Base-by-base conservation (phyloP, 2,113 vertebrate species). In the Sigmodon hispidus region DNA sequence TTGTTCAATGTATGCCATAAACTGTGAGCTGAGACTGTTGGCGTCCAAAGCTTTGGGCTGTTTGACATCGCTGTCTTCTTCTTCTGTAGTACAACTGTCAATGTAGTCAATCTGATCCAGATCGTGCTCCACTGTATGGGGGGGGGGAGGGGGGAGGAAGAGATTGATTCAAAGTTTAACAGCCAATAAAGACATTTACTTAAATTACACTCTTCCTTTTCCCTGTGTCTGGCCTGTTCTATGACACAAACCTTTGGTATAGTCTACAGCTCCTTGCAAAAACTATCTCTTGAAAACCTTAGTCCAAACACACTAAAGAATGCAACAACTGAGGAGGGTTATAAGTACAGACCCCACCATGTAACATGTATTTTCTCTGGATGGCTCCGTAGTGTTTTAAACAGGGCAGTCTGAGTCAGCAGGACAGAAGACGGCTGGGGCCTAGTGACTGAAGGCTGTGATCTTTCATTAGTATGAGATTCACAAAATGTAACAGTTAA, bases 101-200 rank as follows among this genome's bases (percentile, higher is more conserved):
- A 99, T 99, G 95, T 99, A 99, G 98, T 99, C 99, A 0, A 99
- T 99, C 97, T 99, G 99, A 93, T 99, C 99, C 13, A 99, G 97
- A 92, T 99, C 99, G 0, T 99, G 97, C 59, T 99, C 99, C 97
- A 98, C 99, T 99, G 97, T 95, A 65, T 57, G n/a, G n/a, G n/a
- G 1, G 52, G 52, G 15, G 52, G 52, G n/a, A n/a, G n/a, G n/a
- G n/a, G n/a, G 19, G 36, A 43, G 19, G 15, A 26, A 7, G 63
- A 61, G 70, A 76, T 80, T 89, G 29, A 92, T 55, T 96, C 55
- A 97, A 79, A 96, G 97, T 87, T 98, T 98, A 96, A 97, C 0
- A 97, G 89, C 9, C 63, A 96, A 91, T 5, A 29, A 69, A 94
- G 29, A 86, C 70, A 75, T n/a, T 70, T 83, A 31, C 21, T 94